Base-by-base conservation (phyloP, 2,797 vertebrate species). In the Poeciliopsis infans region DNA sequence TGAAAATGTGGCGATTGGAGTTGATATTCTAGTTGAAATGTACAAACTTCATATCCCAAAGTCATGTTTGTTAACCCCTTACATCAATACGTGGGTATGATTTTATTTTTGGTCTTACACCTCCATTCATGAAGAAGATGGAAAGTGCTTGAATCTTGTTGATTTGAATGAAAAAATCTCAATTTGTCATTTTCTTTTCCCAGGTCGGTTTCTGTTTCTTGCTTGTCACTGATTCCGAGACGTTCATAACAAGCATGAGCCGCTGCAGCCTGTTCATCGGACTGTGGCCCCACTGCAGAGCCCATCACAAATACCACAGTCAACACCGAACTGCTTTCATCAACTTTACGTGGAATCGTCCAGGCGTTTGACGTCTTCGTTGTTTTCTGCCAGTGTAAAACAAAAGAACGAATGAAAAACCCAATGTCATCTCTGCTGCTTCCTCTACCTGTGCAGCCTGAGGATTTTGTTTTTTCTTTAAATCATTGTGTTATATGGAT, bases 381-480 rank as follows among this genome's bases (percentile, higher is more conserved):
- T 15, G n/a, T 66, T 68, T n/a, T 84, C 76, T 57, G 25, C 78
- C 80, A 61, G 28, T 59, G 75, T 75, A 51, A 72, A 77, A 53
- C 49, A 7, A 0, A 45, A 53, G 31, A 82, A 81, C 51, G 69
- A 69, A 79, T 64, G 36, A 78, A 89, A 83, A 49, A 85, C 74
- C 2, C 18, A 31, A 43, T 5, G 15, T 80, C n/a, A 31, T 41
- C 85, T n/a, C 0, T 78, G 84, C n/a, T 81, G 76, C 76, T 81
- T 84, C 80, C 83, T 49, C 79, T 82, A 72, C 41, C 46, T 71
- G 7, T 33, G 51, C 33, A 20, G 25, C 77, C 74, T 80, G 53
- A 71, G 66, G 33, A 79, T 41, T 84, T 87, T 15, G 45, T 55
- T 23, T 39, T 88, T 86, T 85, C 87, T 85, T 88, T 49, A 18